Evolutionary conservation across 2,113 vertebrate genomes (phyloP).

Genomic region (Gracilinanus agilis): DNA sequence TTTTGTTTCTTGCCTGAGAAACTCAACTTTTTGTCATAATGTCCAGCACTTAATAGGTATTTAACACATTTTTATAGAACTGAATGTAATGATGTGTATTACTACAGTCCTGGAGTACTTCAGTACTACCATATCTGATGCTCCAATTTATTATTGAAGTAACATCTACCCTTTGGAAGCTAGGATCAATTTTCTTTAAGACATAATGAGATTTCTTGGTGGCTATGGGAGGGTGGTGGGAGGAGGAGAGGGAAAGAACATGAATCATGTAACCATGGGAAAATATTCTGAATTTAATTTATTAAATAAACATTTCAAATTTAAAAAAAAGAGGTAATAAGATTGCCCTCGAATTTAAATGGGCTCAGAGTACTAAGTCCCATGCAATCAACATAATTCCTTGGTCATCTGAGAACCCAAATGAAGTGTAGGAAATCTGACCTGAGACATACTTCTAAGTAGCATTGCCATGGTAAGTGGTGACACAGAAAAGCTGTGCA

Average conservation of each 20-base stretch:
- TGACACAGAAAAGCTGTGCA: background rate
- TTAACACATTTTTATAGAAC: background rate
- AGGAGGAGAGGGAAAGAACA: too few species aligned
- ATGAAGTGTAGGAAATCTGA: background rate
- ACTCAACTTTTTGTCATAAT: background rate
- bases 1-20: background rate
- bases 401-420: background rate
- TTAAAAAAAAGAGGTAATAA: background rate
- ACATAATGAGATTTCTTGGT: background rate
- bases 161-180: background rate
- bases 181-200: background rate
- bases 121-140: background rate
- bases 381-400: background rate
- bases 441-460: background rate
- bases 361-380: background rate
- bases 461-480: background rate
- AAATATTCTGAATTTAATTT: too few species aligned
- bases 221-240: too few species aligned
- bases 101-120: background rate
- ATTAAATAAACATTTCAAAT: too few species aligned
- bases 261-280: too few species aligned
- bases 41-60: background rate
- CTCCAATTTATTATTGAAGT: background rate
- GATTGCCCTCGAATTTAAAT: background rate
- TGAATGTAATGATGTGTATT: background rate